These are phyloP conservation scores for Brachionus rotundiformis DNA, from an alignment of 1,140 invertebrate genomes.

Conservation along the genomic window DNA sequence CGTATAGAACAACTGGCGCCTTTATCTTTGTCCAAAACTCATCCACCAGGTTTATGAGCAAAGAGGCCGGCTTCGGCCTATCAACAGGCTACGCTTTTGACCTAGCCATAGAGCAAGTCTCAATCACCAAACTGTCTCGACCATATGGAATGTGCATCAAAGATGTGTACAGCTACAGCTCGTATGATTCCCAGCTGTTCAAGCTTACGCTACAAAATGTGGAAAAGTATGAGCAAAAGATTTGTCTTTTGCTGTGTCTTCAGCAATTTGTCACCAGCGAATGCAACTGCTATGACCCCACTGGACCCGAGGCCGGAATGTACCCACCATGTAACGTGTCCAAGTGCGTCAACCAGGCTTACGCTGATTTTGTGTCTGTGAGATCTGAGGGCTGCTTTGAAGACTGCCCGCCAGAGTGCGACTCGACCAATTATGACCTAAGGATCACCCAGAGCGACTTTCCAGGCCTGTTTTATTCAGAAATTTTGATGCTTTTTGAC, in stretches of 20 bases:
- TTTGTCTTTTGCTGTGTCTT: neutral
- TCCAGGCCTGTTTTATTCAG: neutral
- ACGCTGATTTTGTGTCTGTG: neutral
- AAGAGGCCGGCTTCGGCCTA: neutral
- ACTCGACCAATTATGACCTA: neutral
- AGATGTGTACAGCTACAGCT: neutral
- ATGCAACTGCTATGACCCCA: neutral
- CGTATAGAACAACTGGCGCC: neutral
- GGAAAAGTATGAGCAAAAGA: slow-evolving; percentile 15
- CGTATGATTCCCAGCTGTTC: neutral
- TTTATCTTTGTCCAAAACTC: slow-evolving; percentile 12
- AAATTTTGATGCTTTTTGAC: neutral
- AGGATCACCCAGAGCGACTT: neutral
- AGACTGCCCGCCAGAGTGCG: slow-evolving; percentile 5
- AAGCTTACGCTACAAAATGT: neutral
- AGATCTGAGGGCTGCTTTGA: neutral
- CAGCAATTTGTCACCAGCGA: neutral
- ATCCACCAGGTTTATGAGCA: neutral
- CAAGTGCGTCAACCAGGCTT: neutral
- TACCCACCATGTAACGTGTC: neutral
- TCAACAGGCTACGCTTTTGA: neutral
- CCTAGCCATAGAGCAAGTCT: neutral
- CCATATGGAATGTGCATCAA: slow-evolving; percentile 12
- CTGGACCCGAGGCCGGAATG: neutral
- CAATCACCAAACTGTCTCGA: neutral